These are phyloP conservation scores for Odontocerum albicorne DNA, from an alignment of 2,888 invertebrate genomes.

Conservation along the genomic window DNA sequence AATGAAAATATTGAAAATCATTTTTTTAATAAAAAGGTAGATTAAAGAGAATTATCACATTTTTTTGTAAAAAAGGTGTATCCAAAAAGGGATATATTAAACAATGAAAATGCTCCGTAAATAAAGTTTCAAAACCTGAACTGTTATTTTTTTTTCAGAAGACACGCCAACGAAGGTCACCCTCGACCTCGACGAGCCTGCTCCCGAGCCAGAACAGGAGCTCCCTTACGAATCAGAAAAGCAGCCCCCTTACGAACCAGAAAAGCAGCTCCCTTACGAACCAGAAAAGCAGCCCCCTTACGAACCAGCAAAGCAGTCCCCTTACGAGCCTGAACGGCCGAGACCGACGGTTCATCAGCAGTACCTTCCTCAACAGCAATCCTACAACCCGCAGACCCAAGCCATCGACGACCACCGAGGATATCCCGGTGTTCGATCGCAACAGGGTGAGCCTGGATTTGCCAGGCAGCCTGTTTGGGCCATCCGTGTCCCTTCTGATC, in stretches of 20 bases:
- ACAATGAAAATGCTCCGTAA: too few relatives aligned
- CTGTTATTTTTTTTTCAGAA: too few relatives aligned
- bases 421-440: conserved; percentile 63
- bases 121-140: too few relatives aligned
- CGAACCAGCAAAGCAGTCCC: neutral
- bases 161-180: conserved; percentile 8
- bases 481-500: conserved; percentile 67
- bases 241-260: too few relatives aligned
- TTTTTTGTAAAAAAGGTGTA: too few relatives aligned
- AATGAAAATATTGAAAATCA: too few relatives aligned
- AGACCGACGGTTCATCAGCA: conserved; percentile 37
- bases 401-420: conserved; percentile 53
- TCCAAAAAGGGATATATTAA: too few relatives aligned
- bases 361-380: neutral
- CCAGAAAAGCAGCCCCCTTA: conserved; percentile 36
- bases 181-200: conserved; percentile 21
- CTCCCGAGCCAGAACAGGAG: too few relatives aligned
- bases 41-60: too few relatives aligned
- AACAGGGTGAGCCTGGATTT: conserved; percentile 68
- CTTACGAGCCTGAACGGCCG: conserved; percentile 19
- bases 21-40: too few relatives aligned
- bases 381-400: conserved; percentile 17
- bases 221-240: too few relatives aligned
- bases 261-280: conserved; percentile 36
- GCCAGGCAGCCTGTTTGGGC: conserved; percentile 66